These are phyloP conservation scores for Gymnocephalus cernua DNA, from an alignment of 2,113 vertebrate species.

Conservation along the genomic window DNA sequence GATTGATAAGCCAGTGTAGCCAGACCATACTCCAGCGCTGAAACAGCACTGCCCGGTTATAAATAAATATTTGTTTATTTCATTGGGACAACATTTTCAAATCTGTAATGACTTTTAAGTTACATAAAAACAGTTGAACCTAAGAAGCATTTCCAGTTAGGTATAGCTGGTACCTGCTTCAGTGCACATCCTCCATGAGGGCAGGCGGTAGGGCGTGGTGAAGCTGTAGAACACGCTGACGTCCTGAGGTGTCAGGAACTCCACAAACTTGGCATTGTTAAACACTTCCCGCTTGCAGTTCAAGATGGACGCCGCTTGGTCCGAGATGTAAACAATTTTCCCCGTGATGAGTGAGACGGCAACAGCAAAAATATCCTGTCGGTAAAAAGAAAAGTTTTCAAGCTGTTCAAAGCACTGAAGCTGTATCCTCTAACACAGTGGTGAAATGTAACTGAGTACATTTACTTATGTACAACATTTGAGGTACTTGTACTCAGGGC, in stretches of 20 bases:
- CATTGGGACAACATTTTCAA: neutral
- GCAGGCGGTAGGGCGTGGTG: slow-evolving; percentile 91
- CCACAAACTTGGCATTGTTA: slow-evolving; percentile 93
- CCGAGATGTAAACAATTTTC: slow-evolving; percentile 93
- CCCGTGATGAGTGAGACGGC: slow-evolving; percentile 94
- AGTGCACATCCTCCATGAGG: slow-evolving; percentile 91
- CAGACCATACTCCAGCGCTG: no score
- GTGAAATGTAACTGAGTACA: no score
- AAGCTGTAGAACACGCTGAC: slow-evolving; percentile 95
- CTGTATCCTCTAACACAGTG: neutral
- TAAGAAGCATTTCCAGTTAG: neutral
- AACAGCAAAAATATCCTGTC: slow-evolving; percentile 94
- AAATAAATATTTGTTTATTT: neutral
- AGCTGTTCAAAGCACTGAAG: neutral
- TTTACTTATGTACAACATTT: no score
- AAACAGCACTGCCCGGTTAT: neutral
- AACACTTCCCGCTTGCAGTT: slow-evolving; percentile 90
- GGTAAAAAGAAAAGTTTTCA: neutral
- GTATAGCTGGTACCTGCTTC: slow-evolving; percentile 85
- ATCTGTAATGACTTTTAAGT: no score
- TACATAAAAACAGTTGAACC: neutral
- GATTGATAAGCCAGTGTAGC: no score
- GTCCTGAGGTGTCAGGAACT: slow-evolving; percentile 94
- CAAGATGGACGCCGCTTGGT: slow-evolving; percentile 91
- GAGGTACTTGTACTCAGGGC: no score